phyloP scores from a whole-genome alignment of 2,113 vertebrate species.

The Vidua macroura region DNA sequence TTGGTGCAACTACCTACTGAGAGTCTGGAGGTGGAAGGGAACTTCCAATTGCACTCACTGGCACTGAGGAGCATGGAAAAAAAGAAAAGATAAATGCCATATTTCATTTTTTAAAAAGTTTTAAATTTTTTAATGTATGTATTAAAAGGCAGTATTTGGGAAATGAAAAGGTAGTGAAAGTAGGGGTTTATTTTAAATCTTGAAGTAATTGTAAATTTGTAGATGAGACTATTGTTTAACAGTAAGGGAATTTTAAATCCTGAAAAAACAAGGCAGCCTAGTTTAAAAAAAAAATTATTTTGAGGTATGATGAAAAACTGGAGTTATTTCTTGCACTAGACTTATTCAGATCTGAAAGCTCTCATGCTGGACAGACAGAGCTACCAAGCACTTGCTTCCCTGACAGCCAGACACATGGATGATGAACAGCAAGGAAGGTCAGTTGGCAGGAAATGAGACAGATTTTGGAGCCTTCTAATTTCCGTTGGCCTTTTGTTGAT shows the following conservation, averaged over 20 bases:
- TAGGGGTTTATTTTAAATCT: neutral
- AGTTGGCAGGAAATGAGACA: constrained; percentile 15
- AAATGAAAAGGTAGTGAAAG: neutral
- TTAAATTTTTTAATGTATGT: neutral
- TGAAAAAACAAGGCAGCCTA: neutral
- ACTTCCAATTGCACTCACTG: neutral
- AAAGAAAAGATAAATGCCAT: neutral
- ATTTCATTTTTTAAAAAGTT: neutral
- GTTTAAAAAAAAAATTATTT: neutral
- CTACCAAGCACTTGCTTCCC: neutral
- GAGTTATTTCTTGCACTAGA: neutral
- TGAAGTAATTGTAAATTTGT: neutral
- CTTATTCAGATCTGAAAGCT: neutral
- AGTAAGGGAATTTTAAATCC: neutral
- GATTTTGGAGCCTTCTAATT: neutral
- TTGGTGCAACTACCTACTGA: neutral
- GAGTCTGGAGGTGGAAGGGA: neutral
- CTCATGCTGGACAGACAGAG: neutral
- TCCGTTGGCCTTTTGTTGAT: neutral
- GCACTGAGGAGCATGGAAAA: neutral
- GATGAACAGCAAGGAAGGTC: neutral
- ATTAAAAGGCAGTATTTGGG: neutral
- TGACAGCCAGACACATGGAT: neutral
- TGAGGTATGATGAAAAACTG: neutral
- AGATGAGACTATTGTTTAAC: neutral